phyloP scores from a whole-genome alignment of 2,888 invertebrate genomes.

The Anaspis maculata region DNA sequence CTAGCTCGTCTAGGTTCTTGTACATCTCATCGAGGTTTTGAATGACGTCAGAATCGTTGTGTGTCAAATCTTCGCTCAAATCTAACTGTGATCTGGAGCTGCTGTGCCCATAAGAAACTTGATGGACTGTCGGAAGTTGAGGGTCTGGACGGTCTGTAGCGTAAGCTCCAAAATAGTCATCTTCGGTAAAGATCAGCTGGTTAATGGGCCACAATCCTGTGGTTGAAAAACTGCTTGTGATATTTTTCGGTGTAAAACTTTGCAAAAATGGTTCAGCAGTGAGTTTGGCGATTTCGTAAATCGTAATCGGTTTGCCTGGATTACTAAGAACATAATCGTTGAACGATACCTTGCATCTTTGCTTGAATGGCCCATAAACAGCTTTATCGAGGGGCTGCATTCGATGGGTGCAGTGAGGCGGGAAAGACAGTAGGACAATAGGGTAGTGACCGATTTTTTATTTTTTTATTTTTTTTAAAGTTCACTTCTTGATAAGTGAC shows the following conservation, averaged over 20 bases:
- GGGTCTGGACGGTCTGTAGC: neutral
- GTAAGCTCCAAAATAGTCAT: conserved; percentile 14
- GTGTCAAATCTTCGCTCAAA: too few species aligned
- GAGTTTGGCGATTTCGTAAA: conserved; percentile 12
- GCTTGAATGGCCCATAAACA: conserved; percentile 27
- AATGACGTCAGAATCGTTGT: too few species aligned
- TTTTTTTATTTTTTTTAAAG: too few species aligned
- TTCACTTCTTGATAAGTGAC: too few species aligned
- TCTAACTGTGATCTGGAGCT: too few species aligned
- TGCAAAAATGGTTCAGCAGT: conserved; percentile 10
- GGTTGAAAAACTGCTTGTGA: conserved; percentile 17
- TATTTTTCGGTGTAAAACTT: conserved; percentile 13
- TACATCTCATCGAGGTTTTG: too few species aligned
- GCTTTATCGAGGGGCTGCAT: conserved; percentile 27
- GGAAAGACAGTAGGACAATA: conserved; percentile 30
- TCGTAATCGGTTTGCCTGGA: conserved; percentile 23
- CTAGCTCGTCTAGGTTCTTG: too few species aligned
- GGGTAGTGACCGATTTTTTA: too few species aligned
- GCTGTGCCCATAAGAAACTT: neutral
- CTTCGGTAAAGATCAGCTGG: conserved; percentile 14
- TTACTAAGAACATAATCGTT: conserved; percentile 13
- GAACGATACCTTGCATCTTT: conserved; percentile 17
- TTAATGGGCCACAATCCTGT: conserved; percentile 22
- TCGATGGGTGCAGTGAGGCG: conserved; percentile 29
- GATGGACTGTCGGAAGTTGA: neutral